Conservation (phyloP, 1,140 invertebrate genomes). For the Camponotus floridanus region DNA sequence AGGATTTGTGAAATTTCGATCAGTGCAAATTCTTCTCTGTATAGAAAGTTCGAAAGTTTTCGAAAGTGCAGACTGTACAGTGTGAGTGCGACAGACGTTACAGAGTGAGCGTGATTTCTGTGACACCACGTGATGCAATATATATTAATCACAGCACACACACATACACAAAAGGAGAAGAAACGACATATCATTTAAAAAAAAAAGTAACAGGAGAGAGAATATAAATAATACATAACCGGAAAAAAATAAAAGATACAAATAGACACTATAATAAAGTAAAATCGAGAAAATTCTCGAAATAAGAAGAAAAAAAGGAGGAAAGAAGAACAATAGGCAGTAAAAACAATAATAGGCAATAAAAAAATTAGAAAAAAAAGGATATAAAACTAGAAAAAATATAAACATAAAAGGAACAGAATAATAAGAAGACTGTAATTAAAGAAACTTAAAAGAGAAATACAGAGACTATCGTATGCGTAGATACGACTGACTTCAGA, state of each 20-base stretch:
- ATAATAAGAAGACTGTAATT: neutral
- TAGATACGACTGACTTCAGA: neutral
- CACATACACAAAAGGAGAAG: neutral
- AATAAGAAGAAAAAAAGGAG: neutral
- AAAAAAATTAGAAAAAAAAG: neutral
- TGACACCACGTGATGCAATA: neutral
- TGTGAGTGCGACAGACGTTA: neutral
- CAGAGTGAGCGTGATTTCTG: neutral
- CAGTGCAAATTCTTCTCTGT: neutral
- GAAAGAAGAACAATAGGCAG: neutral
- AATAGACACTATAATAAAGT: neutral
- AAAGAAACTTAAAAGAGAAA: neutral
- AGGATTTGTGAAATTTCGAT: slow-evolving; percentile 22
- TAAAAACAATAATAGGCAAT: neutral
- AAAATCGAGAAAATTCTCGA: neutral
- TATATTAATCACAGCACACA: neutral
- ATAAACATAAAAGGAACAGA: neutral
- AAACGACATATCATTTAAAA: neutral
- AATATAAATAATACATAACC: neutral
- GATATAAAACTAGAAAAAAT: neutral
- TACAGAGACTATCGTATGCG: neutral
- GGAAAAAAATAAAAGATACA: neutral
- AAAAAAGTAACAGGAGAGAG: neutral
- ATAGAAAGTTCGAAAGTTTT: slow-evolving; percentile 55
- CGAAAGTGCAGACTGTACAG: slow-evolving; percentile 17